Evolutionary conservation across 1,140 invertebrate genomes (phyloP), one percentile per base, ranked within the genome.

Genomic region (Acromyrmex heyeri): DNA sequence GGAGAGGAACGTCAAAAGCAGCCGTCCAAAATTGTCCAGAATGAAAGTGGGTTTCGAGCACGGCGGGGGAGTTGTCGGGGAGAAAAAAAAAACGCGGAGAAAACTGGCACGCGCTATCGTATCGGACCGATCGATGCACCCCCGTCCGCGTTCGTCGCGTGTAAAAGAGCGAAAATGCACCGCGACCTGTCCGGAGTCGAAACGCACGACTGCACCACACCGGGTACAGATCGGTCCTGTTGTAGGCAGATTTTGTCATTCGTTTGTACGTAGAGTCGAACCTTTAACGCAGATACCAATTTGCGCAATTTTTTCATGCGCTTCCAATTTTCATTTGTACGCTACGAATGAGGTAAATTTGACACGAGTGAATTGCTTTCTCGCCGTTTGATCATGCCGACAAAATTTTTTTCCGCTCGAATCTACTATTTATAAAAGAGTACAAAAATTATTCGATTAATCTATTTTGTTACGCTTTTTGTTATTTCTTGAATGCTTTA

Each of bases 11-110:
- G 83, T 89, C 76, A 89, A 90, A 86, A 90, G 77, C 87, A 82
- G 72, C 62, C 70, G 87, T 87, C 85, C 38, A 87, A 90, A 90
- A 89, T 90, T 89, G 88, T 86, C 50, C 69, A 76, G 87, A 70
- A 89, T 72, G 34, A 89, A 90, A 89, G 83, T 90, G 85, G 85
- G 87, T 90, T 89, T 83, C 53, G 77, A 72, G 64, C 64, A 53
- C 65, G 76, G 75, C 16, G 59, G 38, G 55, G 59, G 57, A 38
- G 4, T 44, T 10, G 38, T 2, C 2, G 38, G 38, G 10, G 48
- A 16, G 48, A 50, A 50, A 50, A 50, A 72, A 21, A 81, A 67
- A 69, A 30, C 38, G 50, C 48, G 48, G 59, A 64, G 70, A 48
- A 67, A 67, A 65, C 70, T 73, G 70, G 70, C 77, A 82, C 88